Percentiles rank a stretch among this genome's conserved stretches.
Evolutionary conservation across 2,888 invertebrate species (phyloP).

Genomic region (Cryptosula pallasiana): DNA sequence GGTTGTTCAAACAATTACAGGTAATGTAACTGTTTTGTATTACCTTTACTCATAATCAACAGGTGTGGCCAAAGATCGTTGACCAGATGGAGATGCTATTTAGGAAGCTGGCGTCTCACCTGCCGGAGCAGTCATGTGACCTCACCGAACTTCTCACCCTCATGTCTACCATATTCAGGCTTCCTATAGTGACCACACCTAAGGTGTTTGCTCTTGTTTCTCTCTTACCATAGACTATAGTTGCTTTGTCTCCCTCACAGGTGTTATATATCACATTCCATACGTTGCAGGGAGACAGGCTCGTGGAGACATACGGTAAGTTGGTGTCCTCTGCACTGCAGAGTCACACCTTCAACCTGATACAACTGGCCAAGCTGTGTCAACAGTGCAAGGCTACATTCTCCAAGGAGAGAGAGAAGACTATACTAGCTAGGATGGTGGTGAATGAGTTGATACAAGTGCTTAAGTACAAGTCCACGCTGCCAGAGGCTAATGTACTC

Average conservation of each 20-base stretch:
- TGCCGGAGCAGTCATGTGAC: background rate
- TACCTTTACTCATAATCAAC: background rate
- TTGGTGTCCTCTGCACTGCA: slow-evolving; percentile 87
- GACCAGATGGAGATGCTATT: slow-evolving; percentile 9
- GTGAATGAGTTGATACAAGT: slow-evolving; percentile 93
- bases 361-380: slow-evolving; percentile 74
- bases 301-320: slow-evolving; percentile 68
- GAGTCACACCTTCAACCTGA: slow-evolving; percentile 69
- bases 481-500: slow-evolving; percentile 90
- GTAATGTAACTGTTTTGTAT: too few species aligned
- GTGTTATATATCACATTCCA: too few species aligned
- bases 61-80: slow-evolving; percentile 21
- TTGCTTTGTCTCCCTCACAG: too few species aligned
- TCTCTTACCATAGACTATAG: too few species aligned
- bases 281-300: slow-evolving; percentile 14
- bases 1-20: too few species aligned
- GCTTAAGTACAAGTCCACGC: slow-evolving; percentile 85
- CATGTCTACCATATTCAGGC: slow-evolving; percentile 48
- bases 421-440: slow-evolving; percentile 81
- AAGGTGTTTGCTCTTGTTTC: too few species aligned
- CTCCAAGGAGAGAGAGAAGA: slow-evolving; percentile 86
- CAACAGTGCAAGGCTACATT: slow-evolving; percentile 84
- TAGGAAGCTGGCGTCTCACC: background rate
- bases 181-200: slow-evolving; percentile 74
- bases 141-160: background rate